Conservation (phyloP, 2,113 vertebrate species). For the Nesoenas mayeri region DNA sequence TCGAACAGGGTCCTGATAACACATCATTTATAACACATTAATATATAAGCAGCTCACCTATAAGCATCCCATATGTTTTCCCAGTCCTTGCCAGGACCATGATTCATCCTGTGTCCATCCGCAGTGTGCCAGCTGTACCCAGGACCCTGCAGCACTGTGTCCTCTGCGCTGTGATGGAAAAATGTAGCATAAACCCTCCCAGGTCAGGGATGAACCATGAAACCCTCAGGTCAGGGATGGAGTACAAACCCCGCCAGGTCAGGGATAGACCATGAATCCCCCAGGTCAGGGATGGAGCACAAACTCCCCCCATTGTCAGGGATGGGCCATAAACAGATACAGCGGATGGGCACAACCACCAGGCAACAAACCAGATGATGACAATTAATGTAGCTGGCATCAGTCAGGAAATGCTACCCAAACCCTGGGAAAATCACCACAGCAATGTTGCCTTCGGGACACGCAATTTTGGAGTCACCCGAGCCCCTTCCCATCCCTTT, state of each 20-base stretch:
- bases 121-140: fast-evolving
- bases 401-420: fast-evolving
- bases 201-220: neutral
- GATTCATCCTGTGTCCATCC: fast-evolving
- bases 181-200: neutral
- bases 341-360: neutral
- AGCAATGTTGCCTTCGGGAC: fast-evolving
- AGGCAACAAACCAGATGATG: fast-evolving
- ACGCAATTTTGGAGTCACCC: fast-evolving
- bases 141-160: fast-evolving
- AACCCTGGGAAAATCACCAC: fast-evolving
- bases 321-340: fast-evolving
- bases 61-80: fast-evolving
- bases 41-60: too few relatives aligned
- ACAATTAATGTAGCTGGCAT: fast-evolving
- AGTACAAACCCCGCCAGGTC: too few relatives aligned
- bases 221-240: too few relatives aligned
- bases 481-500: neutral
- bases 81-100: fast-evolving
- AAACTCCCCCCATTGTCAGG: too few relatives aligned
- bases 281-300: neutral
- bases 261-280: too few relatives aligned
- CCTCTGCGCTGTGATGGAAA: fast-evolving
- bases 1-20: too few relatives aligned
- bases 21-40: too few relatives aligned